Evolutionary conservation across 92 coral and sea anemone genomes (phyloP).

Genomic region (Nematostella vectensis): DNA sequence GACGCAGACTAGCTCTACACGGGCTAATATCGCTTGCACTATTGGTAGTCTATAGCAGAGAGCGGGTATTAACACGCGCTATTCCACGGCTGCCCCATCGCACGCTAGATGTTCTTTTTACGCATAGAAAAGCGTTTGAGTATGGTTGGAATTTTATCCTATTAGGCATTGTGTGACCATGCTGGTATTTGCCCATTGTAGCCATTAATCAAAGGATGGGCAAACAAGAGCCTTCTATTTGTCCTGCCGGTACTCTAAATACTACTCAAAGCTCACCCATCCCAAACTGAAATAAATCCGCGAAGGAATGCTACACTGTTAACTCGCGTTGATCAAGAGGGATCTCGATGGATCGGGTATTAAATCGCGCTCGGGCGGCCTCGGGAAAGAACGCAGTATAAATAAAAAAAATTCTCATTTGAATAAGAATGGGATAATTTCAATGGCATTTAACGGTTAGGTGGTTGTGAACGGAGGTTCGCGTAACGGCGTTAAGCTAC

Average conservation of each 20-base stretch:
- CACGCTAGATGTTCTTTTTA: conserved; percentile 2
- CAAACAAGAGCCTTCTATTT: background rate
- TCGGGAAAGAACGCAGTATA: conserved; percentile 27
- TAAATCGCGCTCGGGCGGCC: conserved; percentile 26
- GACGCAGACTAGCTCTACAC: background rate
- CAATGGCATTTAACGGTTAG: background rate
- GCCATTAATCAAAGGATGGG: background rate
- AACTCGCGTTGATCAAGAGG: too few relatives aligned
- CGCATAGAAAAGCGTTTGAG: background rate
- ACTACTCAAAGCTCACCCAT: background rate
- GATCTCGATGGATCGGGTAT: conserved; percentile 11
- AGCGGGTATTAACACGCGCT: background rate
- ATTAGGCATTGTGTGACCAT: conserved; percentile 5
- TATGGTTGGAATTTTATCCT: conserved; percentile 24
- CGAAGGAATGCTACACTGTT: too few relatives aligned
- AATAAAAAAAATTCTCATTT: conserved; percentile 17
- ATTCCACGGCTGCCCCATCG: background rate
- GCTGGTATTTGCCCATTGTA: conserved; percentile 3
- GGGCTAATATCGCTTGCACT: background rate
- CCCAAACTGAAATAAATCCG: too few relatives aligned
- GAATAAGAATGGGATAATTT: conserved; percentile 13
- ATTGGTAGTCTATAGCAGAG: background rate
- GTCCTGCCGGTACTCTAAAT: background rate
- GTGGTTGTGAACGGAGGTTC: too few relatives aligned
- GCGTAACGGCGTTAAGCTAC: too few relatives aligned